Conservation (phyloP, 1,140 invertebrate species). For the Bacillus rossius region DNA sequence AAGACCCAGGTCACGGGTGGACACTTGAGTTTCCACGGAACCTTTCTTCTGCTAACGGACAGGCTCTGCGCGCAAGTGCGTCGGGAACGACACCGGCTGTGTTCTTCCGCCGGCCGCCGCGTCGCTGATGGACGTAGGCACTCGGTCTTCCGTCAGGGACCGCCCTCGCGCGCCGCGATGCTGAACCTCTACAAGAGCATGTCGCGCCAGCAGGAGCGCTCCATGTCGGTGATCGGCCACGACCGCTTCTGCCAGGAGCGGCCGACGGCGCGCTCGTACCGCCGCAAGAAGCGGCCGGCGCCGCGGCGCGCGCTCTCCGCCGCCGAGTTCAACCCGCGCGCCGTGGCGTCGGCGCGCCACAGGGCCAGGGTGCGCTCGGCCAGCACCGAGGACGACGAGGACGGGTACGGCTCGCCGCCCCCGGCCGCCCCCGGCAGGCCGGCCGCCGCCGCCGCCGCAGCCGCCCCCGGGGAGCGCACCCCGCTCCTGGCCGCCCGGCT, state of each 20-base stretch:
- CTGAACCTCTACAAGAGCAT: conserved; percentile 71
- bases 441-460: conserved; percentile 35
- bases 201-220: conserved; percentile 49
- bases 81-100: too few relatives aligned
- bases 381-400: conserved; percentile 36
- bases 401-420: conserved; percentile 19
- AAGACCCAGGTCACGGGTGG: too few relatives aligned
- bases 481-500: conserved; percentile 53
- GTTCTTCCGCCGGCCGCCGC: too few relatives aligned
- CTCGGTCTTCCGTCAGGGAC: too few relatives aligned
- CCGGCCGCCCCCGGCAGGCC: conserved; percentile 33
- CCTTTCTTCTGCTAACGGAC: too few relatives aligned
- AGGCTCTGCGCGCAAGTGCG: too few relatives aligned
- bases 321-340: conserved; percentile 60
- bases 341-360: conserved; percentile 52
- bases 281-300: conserved; percentile 43
- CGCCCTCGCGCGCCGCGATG: conserved; percentile 45
- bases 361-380: conserved; percentile 37
- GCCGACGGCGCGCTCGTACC: conserved; percentile 13
- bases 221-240: conserved; percentile 21
- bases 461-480: conserved; percentile 44
- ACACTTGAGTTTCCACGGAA: too few relatives aligned
- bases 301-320: conserved; percentile 63
- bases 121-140: too few relatives aligned
- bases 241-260: conserved; percentile 38